A percentile compares a stretch with the other conserved stretches of the same genome.
These are phyloP conservation scores for Tamandua tetradactyla DNA, from an alignment of 2,797 vertebrate genomes.

Conservation along the genomic window DNA sequence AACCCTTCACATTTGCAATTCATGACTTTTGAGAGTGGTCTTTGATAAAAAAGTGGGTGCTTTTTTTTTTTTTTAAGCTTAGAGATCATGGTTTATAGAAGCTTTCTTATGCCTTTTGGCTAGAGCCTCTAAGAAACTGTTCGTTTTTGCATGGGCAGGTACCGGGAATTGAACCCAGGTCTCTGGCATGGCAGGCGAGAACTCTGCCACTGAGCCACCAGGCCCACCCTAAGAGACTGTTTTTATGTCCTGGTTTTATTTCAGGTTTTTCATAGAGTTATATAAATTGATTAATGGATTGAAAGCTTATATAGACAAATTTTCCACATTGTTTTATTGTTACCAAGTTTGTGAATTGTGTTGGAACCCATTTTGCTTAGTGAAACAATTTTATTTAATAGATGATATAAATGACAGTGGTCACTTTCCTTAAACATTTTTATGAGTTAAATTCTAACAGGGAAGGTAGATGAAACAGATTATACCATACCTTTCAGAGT, in stretches of 20 bases:
- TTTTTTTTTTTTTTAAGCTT: background rate
- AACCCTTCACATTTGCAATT: background rate
- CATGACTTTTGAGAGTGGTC: background rate
- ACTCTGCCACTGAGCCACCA: too few relatives aligned
- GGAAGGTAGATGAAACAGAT: background rate
- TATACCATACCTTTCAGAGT: background rate
- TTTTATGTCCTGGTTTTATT: background rate
- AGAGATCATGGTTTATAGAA: background rate
- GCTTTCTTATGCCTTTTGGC: background rate
- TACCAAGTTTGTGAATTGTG: background rate
- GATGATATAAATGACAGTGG: background rate
- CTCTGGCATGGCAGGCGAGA: too few relatives aligned
- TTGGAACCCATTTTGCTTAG: background rate
- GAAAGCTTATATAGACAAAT: background rate
- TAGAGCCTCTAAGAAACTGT: background rate
- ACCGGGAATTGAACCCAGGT: too few relatives aligned
- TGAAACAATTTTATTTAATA: background rate
- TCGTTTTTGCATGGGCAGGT: too few relatives aligned
- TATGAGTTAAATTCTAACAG: background rate
- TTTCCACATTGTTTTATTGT: background rate
- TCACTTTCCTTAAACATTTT: background rate
- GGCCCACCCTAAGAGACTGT: too few relatives aligned
- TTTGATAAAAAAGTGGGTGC: background rate
- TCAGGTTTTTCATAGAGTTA: background rate
- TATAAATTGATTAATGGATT: background rate